These are phyloP conservation scores for Paramisgurnus dabryanus DNA, from an alignment of 2,113 vertebrate genomes.

Conservation along the genomic window DNA sequence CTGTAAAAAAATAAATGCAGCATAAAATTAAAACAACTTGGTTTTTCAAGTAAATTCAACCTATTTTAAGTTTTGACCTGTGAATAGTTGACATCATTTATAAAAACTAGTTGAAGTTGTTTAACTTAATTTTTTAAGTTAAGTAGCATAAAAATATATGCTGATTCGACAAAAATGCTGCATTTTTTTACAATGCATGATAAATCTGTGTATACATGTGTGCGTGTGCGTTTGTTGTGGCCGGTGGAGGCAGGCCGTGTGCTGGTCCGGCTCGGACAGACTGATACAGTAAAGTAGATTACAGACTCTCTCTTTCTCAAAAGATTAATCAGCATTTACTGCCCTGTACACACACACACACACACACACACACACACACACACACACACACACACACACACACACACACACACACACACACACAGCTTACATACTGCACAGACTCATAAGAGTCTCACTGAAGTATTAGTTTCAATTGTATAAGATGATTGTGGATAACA, in stretches of 20 bases:
- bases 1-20: too few species aligned
- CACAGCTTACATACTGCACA: background rate
- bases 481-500: background rate
- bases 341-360: background rate
- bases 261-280: conserved; percentile 42
- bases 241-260: conserved; percentile 48
- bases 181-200: too few species aligned
- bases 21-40: too few species aligned
- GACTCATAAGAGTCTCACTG: too few species aligned
- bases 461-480: background rate
- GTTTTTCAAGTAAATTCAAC: too few species aligned
- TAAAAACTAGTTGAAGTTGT: too few species aligned
- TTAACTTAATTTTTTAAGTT: too few species aligned
- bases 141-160: too few species aligned
- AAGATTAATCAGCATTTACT: conserved; percentile 36
- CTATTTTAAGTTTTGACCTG: too few species aligned
- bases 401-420: background rate
- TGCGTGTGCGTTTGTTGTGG: conserved; percentile 15
- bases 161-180: too few species aligned
- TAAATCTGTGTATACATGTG: conserved; percentile 16
- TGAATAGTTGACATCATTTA: too few species aligned
- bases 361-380: conserved; percentile 8
- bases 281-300: conserved; percentile 57
- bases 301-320: conserved; percentile 30
- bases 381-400: conserved; percentile 8